Evolutionary conservation across 2,797 vertebrate species (phyloP).

Genomic region (Etheostoma perlongum): DNA sequence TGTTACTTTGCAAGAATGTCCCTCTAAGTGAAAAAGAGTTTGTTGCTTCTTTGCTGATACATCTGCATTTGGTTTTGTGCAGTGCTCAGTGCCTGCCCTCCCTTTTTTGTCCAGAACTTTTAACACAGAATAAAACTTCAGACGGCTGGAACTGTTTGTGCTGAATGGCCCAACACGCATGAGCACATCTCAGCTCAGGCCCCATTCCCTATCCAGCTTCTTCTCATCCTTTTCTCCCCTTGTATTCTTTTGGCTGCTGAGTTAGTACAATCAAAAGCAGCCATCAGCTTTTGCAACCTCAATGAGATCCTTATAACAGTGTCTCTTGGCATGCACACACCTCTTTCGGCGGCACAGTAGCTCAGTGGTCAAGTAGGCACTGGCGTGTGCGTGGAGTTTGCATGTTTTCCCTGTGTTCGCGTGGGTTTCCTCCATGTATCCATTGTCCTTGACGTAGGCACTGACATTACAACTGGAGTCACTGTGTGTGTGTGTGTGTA

Average conservation of each 20-base stretch:
- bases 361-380: too few species aligned
- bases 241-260: constrained; percentile 30
- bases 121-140: constrained; percentile 47
- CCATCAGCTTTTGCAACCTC: constrained; percentile 45
- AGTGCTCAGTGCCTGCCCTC: background rate
- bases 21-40: background rate
- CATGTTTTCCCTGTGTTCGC: too few species aligned
- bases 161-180: constrained; percentile 11
- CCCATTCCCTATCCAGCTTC: constrained; percentile 25
- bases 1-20: background rate
- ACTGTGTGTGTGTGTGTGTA: too few species aligned
- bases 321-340: constrained; percentile 12
- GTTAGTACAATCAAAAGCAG: constrained; percentile 45
- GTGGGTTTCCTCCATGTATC: too few species aligned
- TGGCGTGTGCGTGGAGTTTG: too few species aligned
- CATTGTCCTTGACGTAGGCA: too few species aligned
- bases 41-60: background rate
- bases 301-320: constrained; percentile 19
- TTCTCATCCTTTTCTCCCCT: constrained; percentile 7
- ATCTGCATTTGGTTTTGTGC: constrained; percentile 38
- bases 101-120: constrained; percentile 38
- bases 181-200: constrained; percentile 17
- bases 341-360: background rate
- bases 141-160: constrained; percentile 22
- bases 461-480: too few species aligned